phyloP scores from a whole-genome alignment of 1,140 invertebrate species.

The Wiebesia pumilae region DNA sequence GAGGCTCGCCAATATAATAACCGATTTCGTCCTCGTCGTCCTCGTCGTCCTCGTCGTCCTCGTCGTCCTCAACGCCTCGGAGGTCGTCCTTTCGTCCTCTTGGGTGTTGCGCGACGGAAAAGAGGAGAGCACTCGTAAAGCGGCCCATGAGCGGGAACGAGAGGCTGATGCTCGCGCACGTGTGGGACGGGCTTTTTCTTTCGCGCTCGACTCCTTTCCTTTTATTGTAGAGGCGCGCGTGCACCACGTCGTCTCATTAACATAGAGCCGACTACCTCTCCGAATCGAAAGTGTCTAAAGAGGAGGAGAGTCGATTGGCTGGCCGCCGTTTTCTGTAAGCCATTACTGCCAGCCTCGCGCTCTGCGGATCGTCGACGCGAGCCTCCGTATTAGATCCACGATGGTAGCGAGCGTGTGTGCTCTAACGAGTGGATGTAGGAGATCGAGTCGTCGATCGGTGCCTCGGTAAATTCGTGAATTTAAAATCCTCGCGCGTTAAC shows the following conservation, averaged over 20 bases:
- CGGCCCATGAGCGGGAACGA: not conserved
- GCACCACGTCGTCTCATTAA: constrained; percentile 19
- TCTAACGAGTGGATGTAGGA: not conserved
- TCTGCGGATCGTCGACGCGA: not conserved
- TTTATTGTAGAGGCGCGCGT: constrained; percentile 37
- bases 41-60: not conserved
- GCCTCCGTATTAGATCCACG: not conserved
- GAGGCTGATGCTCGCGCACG: not conserved
- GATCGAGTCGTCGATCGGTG: not conserved
- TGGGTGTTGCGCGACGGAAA: constrained; percentile 17
- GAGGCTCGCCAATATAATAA: constrained; percentile 14
- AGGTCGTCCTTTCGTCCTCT: not conserved
- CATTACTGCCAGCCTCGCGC: not conserved
- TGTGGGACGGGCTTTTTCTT: constrained; percentile 48
- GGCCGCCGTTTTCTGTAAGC: constrained; percentile 14
- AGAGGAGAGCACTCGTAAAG: not conserved
- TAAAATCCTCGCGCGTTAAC: not conserved
- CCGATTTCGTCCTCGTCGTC: not conserved
- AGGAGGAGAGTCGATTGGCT: constrained; percentile 4
- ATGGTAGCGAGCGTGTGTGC: too few species aligned
- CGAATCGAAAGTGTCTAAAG: not conserved
- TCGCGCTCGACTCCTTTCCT: constrained; percentile 46
- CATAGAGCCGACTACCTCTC: constrained; percentile 7
- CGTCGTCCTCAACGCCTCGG: not conserved
- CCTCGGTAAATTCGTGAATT: constrained; percentile 6